phyloP scores from a whole-genome alignment of 2,888 invertebrate genomes.

The Pristionchus entomophagus region DNA sequence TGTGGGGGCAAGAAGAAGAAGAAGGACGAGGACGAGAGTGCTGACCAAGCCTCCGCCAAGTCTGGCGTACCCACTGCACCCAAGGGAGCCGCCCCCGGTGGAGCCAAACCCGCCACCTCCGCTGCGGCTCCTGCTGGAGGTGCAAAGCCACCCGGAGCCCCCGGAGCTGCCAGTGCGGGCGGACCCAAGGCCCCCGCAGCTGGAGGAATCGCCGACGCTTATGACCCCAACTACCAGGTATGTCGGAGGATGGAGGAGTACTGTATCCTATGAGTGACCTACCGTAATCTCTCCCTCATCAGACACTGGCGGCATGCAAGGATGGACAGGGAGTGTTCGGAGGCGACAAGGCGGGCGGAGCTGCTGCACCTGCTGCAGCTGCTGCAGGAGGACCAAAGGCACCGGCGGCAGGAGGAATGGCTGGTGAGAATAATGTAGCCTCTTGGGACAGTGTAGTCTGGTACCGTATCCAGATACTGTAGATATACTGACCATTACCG shows the following conservation, averaged over 20 bases:
- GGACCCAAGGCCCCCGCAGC: slow-evolving; percentile 16
- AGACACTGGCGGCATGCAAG: slow-evolving; percentile 11
- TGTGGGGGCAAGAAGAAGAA: slow-evolving; percentile 21
- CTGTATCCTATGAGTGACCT: no score
- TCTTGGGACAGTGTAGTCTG: neutral
- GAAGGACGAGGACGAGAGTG: neutral
- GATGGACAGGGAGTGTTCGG: slow-evolving; percentile 45
- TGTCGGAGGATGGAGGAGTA: no score
- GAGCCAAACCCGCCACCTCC: neutral
- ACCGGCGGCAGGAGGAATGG: neutral
- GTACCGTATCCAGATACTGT: neutral
- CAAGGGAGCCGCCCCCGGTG: neutral
- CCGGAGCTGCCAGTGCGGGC: neutral
- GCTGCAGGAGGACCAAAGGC: neutral
- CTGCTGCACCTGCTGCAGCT: no score
- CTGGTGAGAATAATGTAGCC: no score
- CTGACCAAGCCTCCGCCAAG: neutral
- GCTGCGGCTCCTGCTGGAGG: neutral
- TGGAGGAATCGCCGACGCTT: neutral
- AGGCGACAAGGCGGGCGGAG: no score
- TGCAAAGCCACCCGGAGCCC: neutral
- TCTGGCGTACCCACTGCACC: neutral
- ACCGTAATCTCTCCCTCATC: neutral
- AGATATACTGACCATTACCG: neutral
- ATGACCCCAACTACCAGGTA: slow-evolving; percentile 9